These are phyloP conservation scores for Amazona finschi DNA, from an alignment of 2,797 vertebrate genomes.

Conservation along the genomic window DNA sequence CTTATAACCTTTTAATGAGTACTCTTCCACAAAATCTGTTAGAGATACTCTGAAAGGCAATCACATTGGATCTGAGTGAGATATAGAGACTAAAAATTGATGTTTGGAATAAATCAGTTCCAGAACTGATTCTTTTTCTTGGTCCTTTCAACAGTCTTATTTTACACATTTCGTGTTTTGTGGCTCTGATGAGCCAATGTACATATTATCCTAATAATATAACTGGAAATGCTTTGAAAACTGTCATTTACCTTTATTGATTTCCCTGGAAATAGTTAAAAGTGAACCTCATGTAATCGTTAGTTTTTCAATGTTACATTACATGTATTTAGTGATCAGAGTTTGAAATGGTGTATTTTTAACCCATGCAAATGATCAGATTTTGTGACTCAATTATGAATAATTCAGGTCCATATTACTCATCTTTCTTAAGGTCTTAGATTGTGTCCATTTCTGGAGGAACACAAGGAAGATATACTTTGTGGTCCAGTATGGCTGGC, in stretches of 20 bases:
- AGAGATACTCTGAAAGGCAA: background rate
- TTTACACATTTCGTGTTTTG: background rate
- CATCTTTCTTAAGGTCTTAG: slow-evolving; percentile 81
- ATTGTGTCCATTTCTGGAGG: slow-evolving; percentile 93
- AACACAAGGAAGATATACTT: slow-evolving; percentile 97
- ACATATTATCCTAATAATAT: background rate
- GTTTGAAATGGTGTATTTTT: background rate
- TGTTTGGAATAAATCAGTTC: background rate
- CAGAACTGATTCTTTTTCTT: background rate
- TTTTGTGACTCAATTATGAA: background rate
- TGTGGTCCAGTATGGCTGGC: slow-evolving; percentile 98
- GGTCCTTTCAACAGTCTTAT: background rate
- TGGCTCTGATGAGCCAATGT: background rate
- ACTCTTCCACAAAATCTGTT: background rate
- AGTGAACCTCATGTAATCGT: background rate
- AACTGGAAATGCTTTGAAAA: background rate
- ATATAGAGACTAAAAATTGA: background rate
- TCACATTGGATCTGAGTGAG: background rate
- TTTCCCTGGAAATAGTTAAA: background rate
- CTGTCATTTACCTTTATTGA: background rate
- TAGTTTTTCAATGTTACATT: background rate
- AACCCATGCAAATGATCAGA: background rate
- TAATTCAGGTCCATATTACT: background rate
- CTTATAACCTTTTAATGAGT: background rate
- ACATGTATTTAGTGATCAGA: background rate